Evolutionary conservation across 2,113 vertebrate genomes (phyloP), one percentile per base, ranked within the genome.

Genomic region (Tragelaphus scriptus): DNA sequence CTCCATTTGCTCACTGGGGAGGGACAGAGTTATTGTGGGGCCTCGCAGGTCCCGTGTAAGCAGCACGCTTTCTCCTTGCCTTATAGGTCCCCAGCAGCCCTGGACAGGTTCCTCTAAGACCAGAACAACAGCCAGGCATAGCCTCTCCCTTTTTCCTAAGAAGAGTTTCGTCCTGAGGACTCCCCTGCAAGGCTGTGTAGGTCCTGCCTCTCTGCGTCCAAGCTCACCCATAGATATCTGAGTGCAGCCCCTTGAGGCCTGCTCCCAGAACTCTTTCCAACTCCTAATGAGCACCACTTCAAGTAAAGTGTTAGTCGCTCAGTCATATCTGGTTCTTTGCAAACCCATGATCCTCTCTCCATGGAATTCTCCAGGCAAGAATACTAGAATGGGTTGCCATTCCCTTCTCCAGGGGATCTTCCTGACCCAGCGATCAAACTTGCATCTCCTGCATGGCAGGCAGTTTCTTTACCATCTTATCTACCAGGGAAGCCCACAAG

Each of bases 161-260:
- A 84, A 85, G 49, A 28, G 55, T 14, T 6, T 58, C 12, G 32
- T 30, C 61, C 63, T 28, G 56, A 59, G 56, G n/a, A 53, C 59
- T 32, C n/a, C n/a, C 7, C 0, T 5, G 5, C 6, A 14, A 61
- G 40, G 26, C 9, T 5, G 4, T 12, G 3, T 30, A 49, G 75
- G 79, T 36, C 36, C 47, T 1, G 26, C n/a, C 58, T n/a, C 8
- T 49, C 55, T 63, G 28, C 51, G 40, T 85, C 82, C 19, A 75
- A 36, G 17, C n/a, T 11, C 8, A 0, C 8, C 7, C 1, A 17
- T 6, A 17, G 36, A 7, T 17, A 2, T 55, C 32, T 40, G 61
- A 53, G 36, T 13, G 3, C 2, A 2, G 59, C 2, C n/a, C 32
- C 6, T 14, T 32, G n/a, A 28, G 44, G 30, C 51, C 63, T 56